phyloP scores from a whole-genome alignment of 2,797 vertebrate genomes.

The Tapera naevia region DNA sequence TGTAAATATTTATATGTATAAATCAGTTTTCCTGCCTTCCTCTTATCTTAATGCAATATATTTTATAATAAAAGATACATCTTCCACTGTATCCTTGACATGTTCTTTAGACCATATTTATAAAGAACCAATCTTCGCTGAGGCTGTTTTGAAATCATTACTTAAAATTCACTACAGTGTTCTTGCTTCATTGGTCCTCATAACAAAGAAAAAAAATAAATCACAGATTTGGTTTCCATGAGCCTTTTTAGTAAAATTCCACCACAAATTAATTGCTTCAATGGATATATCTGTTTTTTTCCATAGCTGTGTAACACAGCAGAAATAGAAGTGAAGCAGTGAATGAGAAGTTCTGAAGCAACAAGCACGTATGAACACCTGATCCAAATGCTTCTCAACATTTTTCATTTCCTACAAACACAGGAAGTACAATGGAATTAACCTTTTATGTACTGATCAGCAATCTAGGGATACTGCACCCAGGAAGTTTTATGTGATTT shows the following conservation, averaged over 20 bases:
- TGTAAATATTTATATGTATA: too few species aligned
- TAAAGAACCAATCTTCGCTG: constrained; percentile 45
- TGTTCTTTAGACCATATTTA: constrained; percentile 9
- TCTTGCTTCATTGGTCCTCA: background rate
- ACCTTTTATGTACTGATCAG: background rate
- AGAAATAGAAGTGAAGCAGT: background rate
- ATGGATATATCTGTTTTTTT: background rate
- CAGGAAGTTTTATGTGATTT: too few species aligned
- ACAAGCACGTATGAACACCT: background rate
- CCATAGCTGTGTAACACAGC: background rate
- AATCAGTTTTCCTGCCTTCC: background rate
- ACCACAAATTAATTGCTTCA: background rate
- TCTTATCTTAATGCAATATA: constrained; percentile 48
- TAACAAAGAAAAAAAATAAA: too few species aligned
- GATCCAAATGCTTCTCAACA: background rate
- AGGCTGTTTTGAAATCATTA: background rate
- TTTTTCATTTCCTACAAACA: background rate
- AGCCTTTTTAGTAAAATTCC: background rate
- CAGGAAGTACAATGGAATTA: background rate
- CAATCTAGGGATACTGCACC: background rate
- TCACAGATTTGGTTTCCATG: constrained; percentile 8
- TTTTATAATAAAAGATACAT: background rate
- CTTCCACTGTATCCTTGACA: background rate
- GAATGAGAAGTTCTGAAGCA: background rate
- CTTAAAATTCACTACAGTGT: background rate